phyloP scores from a whole-genome alignment of 1,140 invertebrate genomes.

The Cataglyphis hispanica region DNA sequence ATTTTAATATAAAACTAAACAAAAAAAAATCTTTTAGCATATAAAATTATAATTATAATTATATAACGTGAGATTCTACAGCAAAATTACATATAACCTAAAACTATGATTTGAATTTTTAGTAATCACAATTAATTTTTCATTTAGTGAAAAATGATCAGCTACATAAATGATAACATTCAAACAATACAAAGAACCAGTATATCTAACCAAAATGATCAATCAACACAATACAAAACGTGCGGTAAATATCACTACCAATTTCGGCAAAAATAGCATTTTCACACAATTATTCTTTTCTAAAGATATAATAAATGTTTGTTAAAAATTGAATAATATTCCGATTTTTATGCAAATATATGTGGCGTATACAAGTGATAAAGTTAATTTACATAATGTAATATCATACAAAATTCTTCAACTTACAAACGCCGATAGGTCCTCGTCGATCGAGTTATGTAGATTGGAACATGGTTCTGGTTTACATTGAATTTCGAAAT shows the following conservation, averaged over 20 bases:
- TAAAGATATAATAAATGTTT: not conserved
- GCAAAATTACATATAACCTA: not conserved
- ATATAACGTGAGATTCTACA: not conserved
- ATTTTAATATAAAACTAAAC: not conserved
- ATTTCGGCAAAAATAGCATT: not conserved
- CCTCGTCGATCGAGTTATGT: not conserved
- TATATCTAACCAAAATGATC: not conserved
- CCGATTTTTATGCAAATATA: not conserved
- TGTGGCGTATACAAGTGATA: no score
- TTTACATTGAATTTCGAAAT: constrained; percentile 22
- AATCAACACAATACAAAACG: not conserved
- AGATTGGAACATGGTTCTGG: not conserved
- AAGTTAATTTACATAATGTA: no score
- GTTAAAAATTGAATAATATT: not conserved
- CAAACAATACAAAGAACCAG: not conserved
- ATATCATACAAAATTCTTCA: not conserved
- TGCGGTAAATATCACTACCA: constrained; percentile 12
- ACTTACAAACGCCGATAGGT: constrained; percentile 21
- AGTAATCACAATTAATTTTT: not conserved
- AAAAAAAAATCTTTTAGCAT: not conserved
- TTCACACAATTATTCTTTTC: not conserved
- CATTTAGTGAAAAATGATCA: not conserved
- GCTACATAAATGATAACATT: not conserved
- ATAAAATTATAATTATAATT: not conserved
- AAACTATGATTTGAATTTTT: not conserved